phyloP scores from a whole-genome alignment of 1,140 invertebrate species.

The Ostrea denselamellosa region DNA sequence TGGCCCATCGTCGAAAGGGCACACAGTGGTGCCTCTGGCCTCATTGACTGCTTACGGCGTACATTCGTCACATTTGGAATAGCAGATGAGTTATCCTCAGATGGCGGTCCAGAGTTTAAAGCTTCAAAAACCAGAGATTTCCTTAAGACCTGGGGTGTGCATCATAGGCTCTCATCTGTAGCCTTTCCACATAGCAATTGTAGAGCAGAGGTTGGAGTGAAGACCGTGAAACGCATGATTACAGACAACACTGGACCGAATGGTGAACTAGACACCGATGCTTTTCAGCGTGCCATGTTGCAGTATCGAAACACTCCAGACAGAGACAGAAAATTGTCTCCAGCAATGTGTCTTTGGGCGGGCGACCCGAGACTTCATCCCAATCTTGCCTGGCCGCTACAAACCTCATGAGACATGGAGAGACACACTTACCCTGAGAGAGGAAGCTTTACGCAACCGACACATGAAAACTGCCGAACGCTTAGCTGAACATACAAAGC shows the following conservation, averaged over 20 bases:
- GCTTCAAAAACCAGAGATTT: too few relatives aligned
- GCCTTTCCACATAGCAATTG: too few relatives aligned
- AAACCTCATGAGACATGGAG: slow-evolving; percentile 61
- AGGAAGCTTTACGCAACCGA: slow-evolving; percentile 58
- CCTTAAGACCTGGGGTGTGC: neutral
- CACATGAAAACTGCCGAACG: slow-evolving; percentile 58
- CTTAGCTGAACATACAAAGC: slow-evolving; percentile 57
- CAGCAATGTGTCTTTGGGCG: slow-evolving; percentile 50
- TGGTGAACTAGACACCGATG: too few relatives aligned
- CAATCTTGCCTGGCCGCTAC: slow-evolving; percentile 57
- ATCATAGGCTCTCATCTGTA: too few relatives aligned
- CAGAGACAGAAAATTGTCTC: slow-evolving; percentile 57
- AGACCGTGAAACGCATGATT: neutral
- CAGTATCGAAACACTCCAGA: slow-evolving; percentile 64
- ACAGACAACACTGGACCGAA: neutral
- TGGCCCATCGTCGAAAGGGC: slow-evolving; percentile 55
- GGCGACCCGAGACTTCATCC: slow-evolving; percentile 58
- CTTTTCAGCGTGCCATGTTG: slow-evolving; percentile 55
- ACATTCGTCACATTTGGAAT: slow-evolving; percentile 63
- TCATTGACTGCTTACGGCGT: slow-evolving; percentile 49
- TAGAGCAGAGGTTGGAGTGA: too few relatives aligned
- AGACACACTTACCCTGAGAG: slow-evolving; percentile 54
- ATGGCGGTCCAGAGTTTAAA: too few relatives aligned
- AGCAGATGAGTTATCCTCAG: neutral
- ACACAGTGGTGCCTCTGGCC: slow-evolving; percentile 45